phyloP scores from a whole-genome alignment of 2,113 vertebrate genomes.

The Chrysemys picta region DNA sequence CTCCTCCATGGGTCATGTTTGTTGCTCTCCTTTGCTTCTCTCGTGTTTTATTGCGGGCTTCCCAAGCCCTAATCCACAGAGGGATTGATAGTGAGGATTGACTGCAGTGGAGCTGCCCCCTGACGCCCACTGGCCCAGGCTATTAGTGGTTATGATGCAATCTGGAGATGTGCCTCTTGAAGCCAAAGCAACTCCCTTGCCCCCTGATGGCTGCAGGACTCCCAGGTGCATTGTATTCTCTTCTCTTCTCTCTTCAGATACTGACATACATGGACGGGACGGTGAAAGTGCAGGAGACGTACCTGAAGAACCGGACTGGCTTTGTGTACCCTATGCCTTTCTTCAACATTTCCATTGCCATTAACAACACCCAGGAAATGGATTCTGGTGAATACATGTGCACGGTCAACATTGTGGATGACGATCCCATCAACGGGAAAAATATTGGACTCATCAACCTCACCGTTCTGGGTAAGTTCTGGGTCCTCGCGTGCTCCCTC shows the following conservation, averaged over 20 bases:
- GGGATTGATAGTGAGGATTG: neutral
- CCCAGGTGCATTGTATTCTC: neutral
- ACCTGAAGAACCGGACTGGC: constrained; percentile 78
- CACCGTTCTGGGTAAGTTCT: constrained; percentile 84
- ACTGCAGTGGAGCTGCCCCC: neutral
- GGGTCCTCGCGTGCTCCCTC: neutral
- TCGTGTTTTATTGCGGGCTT: neutral
- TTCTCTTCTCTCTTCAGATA: constrained; percentile 73
- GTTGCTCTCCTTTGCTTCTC: neutral
- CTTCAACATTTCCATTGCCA: constrained; percentile 87
- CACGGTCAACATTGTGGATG: constrained; percentile 81
- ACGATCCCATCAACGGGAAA: constrained; percentile 55
- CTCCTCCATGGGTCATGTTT: neutral
- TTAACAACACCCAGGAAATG: constrained; percentile 85
- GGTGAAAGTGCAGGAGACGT: constrained; percentile 72
- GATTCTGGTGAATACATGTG: constrained; percentile 89
- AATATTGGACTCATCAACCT: constrained; percentile 75
- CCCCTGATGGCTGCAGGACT: too few species aligned
- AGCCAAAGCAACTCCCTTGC: neutral
- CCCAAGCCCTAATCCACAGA: neutral
- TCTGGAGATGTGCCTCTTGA: too few species aligned
- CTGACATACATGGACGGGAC: constrained; percentile 80
- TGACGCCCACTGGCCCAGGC: neutral
- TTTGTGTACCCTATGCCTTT: constrained; percentile 81
- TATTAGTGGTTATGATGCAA: neutral